Base-by-base conservation (phyloP, 2,113 vertebrate species). In the Hystrix cristata region DNA sequence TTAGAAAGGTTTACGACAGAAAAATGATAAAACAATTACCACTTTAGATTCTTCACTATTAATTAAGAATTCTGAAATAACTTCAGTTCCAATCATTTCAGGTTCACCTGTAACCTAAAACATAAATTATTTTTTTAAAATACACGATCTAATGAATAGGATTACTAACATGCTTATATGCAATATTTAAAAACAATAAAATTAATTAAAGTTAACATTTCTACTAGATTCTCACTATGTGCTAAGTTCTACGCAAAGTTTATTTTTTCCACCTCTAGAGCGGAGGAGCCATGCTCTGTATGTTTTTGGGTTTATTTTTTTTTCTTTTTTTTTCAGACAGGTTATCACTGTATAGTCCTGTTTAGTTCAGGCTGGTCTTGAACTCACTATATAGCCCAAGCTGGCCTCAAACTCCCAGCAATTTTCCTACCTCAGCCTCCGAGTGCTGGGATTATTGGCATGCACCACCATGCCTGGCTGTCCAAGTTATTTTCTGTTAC, bases 41-140 rank as follows among this genome's bases (percentile, higher is more conserved):
- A 98, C 98, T 99, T 99, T 99, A 69, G 99, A 99, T 98, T 99
- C 99, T 97, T 99, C 99, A 79, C 99, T 99, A 90, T 98, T 99
- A 98, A 99, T 98, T 87, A 98, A 97, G 98, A 99, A 99, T 97
- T 99, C 99, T 95, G 97, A 97, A 98, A 99, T 99, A 97, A 99
- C 99, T 98, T 99, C 99, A 79, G 99, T 99, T 93, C 99, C 99
- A 96, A 99, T 99, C 81, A 98, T 95, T 89, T 99, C 98, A 96
- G 98, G 98, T 86, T 98, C 97, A 78, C 96, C 96, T 0, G 18
- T 92, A 94, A 97, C 96, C 99, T 99, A 97, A 85, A 98, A 98
- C 83, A 97, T 11, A 97, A 96, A 95, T 23, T 94, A 59, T n/a
- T 96, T 90, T 90, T 87, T 51, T n/a, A 95, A 95, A 93, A 94